These are phyloP conservation scores for Calephelis virginiensis DNA, from an alignment of 1,140 invertebrate species.

Conservation along the genomic window DNA sequence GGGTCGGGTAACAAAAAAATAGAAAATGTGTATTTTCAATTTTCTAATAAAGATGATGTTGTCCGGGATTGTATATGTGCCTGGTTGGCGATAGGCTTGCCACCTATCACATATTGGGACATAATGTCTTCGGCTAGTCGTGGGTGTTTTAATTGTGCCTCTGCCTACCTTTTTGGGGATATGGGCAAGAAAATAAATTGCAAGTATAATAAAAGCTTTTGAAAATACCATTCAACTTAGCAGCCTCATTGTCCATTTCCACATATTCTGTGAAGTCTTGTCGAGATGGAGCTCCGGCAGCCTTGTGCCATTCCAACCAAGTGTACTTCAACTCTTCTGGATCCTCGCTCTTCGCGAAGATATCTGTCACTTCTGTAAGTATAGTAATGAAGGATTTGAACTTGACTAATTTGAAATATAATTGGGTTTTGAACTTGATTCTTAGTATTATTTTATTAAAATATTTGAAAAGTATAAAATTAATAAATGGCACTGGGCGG, in stretches of 20 bases:
- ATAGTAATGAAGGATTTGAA: not conserved
- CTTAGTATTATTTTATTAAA: not conserved
- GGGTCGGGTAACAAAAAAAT: no score
- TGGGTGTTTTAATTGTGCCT: no score
- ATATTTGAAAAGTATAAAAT: no score
- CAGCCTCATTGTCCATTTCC: constrained; percentile 88
- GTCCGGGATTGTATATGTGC: no score
- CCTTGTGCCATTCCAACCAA: constrained; percentile 89
- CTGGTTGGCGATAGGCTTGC: no score
- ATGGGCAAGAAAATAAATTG: not conserved
- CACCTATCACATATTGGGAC: no score
- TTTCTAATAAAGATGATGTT: no score
- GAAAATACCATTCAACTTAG: constrained; percentile 81
- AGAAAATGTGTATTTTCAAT: no score
- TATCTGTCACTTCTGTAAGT: constrained; percentile 82
- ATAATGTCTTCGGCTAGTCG: no score
- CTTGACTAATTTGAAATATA: not conserved
- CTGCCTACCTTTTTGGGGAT: no score
- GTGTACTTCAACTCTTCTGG: constrained; percentile 86
- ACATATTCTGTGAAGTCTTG: constrained; percentile 83
- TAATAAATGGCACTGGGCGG: no score
- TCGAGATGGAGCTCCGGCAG: constrained; percentile 85
- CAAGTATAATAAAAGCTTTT: not conserved
- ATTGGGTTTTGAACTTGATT: not conserved
- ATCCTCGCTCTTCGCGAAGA: constrained; percentile 83